Base-by-base conservation (phyloP, 2,113 vertebrate genomes). In the Crotalus horridus region DNA sequence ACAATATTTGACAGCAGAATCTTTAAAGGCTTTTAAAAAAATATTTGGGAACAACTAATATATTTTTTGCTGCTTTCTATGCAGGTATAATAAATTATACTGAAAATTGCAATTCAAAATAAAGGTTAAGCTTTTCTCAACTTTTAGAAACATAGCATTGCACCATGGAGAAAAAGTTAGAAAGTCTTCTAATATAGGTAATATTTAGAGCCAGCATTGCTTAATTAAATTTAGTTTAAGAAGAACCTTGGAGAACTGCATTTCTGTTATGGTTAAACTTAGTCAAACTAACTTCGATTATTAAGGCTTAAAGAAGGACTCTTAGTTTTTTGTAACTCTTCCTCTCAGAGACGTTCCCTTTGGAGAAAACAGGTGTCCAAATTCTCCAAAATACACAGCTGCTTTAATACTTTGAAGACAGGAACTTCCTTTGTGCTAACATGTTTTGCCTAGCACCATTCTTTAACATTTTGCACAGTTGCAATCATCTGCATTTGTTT, bases 401-500 rank as follows among this genome's bases (percentile, higher is more conserved):
- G 33, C 33, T 43, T 81, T 81, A 21, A 43, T 21, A 21, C 33
- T 43, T 81, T 43, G 33, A 39, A 43, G 33, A 39, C n/a, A 81
- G 33, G 39, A 39, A 21, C 17, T 43, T 81, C 17, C 6, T 33
- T 43, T 81, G 17, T 81, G 33, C 17, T 43, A 43, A 81, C 17
- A 81, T 81, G 74, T 39, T 81, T 81, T 81, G 74, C 74, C 74
- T 81, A 33, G 69, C n/a, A 39, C 74, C 1, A 2, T 81, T 43
- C 20, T 43, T 43, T 81, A 81, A 43, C 33, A 43, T 43, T 81
- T 81, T 81, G 74, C 17, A 39, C 74, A 81, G 33, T 21, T 81
- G 33, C 95, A 95, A 92, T 46, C 94, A 91, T 58, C 2, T 0
- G 54, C 20, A 87, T 1, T 23, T 90, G 0, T 96, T 7, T 94